A percentile compares a stretch with the other conserved stretches of the same genome.
phyloP scores from a whole-genome alignment of 2,888 invertebrate species.

The Volucella zonaria region DNA sequence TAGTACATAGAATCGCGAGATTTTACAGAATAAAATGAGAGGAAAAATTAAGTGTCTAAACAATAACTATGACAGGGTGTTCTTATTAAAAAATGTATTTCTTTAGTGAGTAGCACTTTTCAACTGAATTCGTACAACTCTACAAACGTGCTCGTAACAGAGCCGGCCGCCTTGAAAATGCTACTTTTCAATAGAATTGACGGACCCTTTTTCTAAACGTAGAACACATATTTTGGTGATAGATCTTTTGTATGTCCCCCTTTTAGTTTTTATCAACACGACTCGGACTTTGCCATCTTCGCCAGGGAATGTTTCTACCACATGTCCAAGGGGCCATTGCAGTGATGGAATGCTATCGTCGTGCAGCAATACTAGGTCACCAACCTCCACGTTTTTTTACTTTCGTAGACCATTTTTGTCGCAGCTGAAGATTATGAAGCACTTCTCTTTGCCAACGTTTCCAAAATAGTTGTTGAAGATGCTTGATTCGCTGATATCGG shows the following conservation, averaged over 20 bases:
- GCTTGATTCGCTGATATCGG: background rate
- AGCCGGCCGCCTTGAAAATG: slow-evolving; percentile 1
- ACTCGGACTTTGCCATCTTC: too few relatives aligned
- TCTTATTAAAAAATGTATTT: too few relatives aligned
- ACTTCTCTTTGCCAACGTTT: slow-evolving; percentile 1
- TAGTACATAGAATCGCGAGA: too few relatives aligned
- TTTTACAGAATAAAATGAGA: too few relatives aligned
- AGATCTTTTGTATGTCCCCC: background rate
- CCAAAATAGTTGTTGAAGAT: background rate
- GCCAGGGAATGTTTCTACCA: too few relatives aligned
- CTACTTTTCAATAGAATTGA: background rate
- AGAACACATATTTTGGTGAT: background rate
- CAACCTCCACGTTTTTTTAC: background rate
- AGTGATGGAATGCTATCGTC: too few relatives aligned
- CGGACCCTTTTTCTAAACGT: background rate
- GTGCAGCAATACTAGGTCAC: too few relatives aligned
- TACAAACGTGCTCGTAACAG: background rate
- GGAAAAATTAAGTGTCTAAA: too few relatives aligned
- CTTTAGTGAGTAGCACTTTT: background rate
- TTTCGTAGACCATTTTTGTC: background rate
- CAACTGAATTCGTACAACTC: background rate
- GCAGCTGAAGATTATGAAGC: background rate
- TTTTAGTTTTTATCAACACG: too few relatives aligned
- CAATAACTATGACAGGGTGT: too few relatives aligned
- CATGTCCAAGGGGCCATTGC: too few relatives aligned